Conservation (phyloP, 2,113 vertebrate genomes). For the Arothron firmamentum region DNA sequence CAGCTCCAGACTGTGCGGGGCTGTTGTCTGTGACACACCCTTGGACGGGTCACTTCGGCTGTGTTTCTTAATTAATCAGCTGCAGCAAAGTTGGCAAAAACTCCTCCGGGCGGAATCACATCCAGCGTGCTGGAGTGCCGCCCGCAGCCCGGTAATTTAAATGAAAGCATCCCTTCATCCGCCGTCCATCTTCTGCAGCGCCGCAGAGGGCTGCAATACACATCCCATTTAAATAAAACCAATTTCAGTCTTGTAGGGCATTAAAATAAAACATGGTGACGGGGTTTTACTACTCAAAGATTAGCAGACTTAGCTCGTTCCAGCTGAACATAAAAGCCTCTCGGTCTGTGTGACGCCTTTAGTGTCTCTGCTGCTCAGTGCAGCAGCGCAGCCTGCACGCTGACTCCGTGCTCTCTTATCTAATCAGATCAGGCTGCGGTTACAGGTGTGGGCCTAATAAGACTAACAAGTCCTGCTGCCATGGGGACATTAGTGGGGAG, state of each 20-base stretch:
- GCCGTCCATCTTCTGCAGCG: no score
- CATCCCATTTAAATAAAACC: constrained; percentile 16
- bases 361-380: constrained; percentile 1
- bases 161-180: no score
- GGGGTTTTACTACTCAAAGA: constrained; percentile 1
- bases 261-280: background rate
- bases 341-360: background rate
- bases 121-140: no score
- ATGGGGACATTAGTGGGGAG: constrained; percentile 37
- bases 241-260: constrained; percentile 9
- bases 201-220: no score
- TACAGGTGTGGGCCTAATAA: constrained; percentile 46
- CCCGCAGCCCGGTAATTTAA: no score
- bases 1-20: background rate
- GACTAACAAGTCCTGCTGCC: constrained; percentile 37
- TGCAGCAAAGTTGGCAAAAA: no score
- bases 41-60: no score
- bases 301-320: constrained; percentile 3
- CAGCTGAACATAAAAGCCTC: background rate
- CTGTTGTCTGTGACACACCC: background rate
- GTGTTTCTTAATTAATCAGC: no score
- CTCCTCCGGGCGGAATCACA: no score
- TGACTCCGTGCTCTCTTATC: constrained; percentile 11
- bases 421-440: constrained; percentile 19
- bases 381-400: background rate